These are phyloP conservation scores for Peromyscus melanophrys DNA, from an alignment of 2,797 vertebrate genomes.

Conservation along the genomic window DNA sequence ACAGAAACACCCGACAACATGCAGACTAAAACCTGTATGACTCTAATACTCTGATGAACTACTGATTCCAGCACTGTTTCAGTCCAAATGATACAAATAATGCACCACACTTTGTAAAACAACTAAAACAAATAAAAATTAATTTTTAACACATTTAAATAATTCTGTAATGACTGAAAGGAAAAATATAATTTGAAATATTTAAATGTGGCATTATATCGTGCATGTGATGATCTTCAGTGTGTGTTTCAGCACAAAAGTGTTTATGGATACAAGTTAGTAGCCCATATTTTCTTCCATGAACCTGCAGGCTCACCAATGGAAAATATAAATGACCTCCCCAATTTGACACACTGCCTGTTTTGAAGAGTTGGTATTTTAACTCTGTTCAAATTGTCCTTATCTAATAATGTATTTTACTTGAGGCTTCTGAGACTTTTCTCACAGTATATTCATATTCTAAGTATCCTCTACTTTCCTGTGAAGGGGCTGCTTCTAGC, in stretches of 20 bases:
- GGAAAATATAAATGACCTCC: background rate
- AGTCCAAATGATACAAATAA: background rate
- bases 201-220: background rate
- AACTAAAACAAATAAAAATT: background rate
- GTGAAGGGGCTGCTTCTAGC: background rate
- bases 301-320: background rate
- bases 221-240: background rate
- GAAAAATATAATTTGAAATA: background rate
- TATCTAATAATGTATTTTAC: slow-evolving; percentile 17
- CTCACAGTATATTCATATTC: background rate
- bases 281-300: background rate
- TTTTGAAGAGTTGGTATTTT: background rate
- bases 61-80: background rate
- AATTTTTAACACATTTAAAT: background rate
- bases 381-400: background rate
- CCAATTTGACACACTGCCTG: background rate
- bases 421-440: background rate
- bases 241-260: background rate
- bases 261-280: background rate
- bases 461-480: background rate
- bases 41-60: too few relatives aligned
- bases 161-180: background rate
- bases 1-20: background rate
- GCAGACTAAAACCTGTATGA: background rate
- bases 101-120: background rate